Evolutionary conservation across 2,888 invertebrate genomes (phyloP), one percentile per base, ranked within the genome.

Genomic region (Machimus rusticus): DNA sequence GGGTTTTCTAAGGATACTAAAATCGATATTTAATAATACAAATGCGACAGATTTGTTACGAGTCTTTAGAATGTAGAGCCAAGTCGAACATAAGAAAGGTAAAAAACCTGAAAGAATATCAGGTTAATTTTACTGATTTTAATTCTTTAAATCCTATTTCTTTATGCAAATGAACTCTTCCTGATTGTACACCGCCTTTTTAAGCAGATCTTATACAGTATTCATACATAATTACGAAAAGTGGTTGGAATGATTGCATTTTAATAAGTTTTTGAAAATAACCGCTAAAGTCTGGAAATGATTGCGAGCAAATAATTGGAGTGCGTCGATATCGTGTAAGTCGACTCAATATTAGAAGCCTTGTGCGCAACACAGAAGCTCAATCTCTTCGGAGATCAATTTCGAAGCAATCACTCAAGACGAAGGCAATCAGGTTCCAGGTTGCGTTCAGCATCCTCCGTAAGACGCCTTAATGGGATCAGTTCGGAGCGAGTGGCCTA

Each of bases 361-460:
- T 79, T 84, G 37, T 66, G n/a, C 66, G 84, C 66, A 84, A 16
- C 37, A 66, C 84, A 84, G 84, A 66, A 84, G 84, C 84, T 57
- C 37, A 66, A 31, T 39, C 14, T 37, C 43, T 46, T 3, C 39
- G 23, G 31, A 84, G 34, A 84, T 66, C 84, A 34, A 34, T 66
- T 74, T 66, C 39, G 19, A 57, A 84, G 28, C 23, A 74, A 84
- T 74, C 43, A 84, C 74, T 84, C 37, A 84, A n/a, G 9, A 19
- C 28, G 51, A 46, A 84, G 31, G 84, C 84, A 66, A 84, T 84
- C 74, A 84, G 23, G 51, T 16, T 37, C 66, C 74, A 84, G 16
- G 51, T 8, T 37, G 39, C 66, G 84, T 74, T 23, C 74, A 39
- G 39, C 74, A 84, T 84, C 84, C 84, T 84, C 84, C 12, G 6